A percentile compares a stretch with the other conserved stretches of the same genome.
Conservation (phyloP, 2,113 vertebrate species). For the Mugil cephalus region DNA sequence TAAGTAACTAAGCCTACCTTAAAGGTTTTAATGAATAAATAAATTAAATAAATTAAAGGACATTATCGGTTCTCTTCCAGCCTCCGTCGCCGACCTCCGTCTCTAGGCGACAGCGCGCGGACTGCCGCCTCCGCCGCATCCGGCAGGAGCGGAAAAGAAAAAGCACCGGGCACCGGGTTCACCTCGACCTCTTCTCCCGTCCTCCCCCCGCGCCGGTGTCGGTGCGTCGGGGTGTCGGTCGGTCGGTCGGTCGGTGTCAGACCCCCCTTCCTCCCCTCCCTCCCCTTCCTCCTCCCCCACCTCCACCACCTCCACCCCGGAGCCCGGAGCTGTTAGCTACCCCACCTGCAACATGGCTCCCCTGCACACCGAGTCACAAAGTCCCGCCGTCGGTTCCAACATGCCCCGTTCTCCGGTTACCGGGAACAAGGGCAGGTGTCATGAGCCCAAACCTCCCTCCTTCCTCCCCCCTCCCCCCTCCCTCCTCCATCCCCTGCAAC, state of each 20-base stretch:
- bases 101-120: constrained; percentile 63
- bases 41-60: background rate
- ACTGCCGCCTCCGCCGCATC: constrained; percentile 50
- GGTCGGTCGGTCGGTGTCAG: constrained; percentile 65
- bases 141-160: constrained; percentile 9
- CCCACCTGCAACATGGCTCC: constrained; percentile 66
- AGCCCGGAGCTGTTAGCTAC: constrained; percentile 52
- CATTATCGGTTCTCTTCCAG: constrained; percentile 8
- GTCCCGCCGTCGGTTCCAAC: constrained; percentile 41
- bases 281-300: constrained; percentile 9
- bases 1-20: no score
- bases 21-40: no score
- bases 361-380: constrained; percentile 66
- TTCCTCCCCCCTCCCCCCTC: background rate
- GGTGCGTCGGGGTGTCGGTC: constrained; percentile 40
- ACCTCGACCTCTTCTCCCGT: background rate
- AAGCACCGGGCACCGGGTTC: constrained; percentile 28
- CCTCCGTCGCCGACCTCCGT: constrained; percentile 45
- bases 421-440: constrained; percentile 76
- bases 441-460: constrained; percentile 48
- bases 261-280: constrained; percentile 25
- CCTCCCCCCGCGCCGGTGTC: constrained; percentile 9
- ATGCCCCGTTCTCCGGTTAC: constrained; percentile 4
- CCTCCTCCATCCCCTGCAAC: constrained; percentile 50
- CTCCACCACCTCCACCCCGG: constrained; percentile 14